phyloP scores from a whole-genome alignment of 1,140 invertebrate species.

The Schlechtendalia chinensis region DNA sequence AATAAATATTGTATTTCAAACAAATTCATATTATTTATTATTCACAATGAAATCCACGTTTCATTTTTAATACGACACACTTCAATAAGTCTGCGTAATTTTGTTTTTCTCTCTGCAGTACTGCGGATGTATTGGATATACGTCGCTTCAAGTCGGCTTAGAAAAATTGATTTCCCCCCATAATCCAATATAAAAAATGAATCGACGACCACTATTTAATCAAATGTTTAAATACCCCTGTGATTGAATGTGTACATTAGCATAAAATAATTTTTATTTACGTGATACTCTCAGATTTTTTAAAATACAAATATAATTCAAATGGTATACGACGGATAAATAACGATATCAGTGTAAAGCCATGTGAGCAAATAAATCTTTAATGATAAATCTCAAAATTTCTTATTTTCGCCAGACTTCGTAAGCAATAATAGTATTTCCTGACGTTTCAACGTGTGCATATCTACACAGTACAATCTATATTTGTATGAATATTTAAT shows the following conservation, averaged over 20 bases:
- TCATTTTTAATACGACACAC: neutral
- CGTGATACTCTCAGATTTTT: neutral
- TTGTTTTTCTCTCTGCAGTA: neutral
- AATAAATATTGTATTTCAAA: no score
- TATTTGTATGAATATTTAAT: neutral
- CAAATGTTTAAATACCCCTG: neutral
- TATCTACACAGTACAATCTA: neutral
- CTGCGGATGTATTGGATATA: neutral
- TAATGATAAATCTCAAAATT: slow-evolving; percentile 27
- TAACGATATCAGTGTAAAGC: neutral
- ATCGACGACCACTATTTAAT: slow-evolving; percentile 15
- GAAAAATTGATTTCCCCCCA: slow-evolving; percentile 1
- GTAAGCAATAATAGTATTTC: neutral
- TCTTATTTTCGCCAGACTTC: neutral
- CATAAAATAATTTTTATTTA: slow-evolving; percentile 28
- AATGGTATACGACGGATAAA: slow-evolving; percentile 21
- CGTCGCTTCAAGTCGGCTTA: slow-evolving; percentile 2
- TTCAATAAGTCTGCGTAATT: neutral
- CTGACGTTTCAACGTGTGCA: neutral
- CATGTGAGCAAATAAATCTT: neutral
- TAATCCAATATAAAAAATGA: slow-evolving; percentile 28
- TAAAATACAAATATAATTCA: neutral
- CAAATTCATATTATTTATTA: neutral
- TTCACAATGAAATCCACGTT: neutral
- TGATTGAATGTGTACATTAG: slow-evolving; percentile 25